These are phyloP conservation scores for Zelleria hepariella DNA, from an alignment of 2,888 invertebrate genomes.

Conservation along the genomic window DNA sequence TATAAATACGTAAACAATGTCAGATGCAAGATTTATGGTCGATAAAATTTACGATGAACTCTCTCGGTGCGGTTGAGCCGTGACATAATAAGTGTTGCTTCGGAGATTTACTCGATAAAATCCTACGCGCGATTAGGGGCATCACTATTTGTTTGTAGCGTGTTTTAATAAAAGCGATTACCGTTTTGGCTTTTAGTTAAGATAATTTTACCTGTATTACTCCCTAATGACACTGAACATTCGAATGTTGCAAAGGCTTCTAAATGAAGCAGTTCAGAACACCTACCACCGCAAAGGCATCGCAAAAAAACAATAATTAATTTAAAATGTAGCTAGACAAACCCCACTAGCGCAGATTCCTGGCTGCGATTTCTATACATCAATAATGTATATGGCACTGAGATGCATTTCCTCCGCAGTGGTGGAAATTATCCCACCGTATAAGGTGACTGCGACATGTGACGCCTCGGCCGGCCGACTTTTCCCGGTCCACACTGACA, in stretches of 20 bases:
- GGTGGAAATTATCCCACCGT: slow-evolving; percentile 44
- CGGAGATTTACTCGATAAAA: slow-evolving; percentile 3
- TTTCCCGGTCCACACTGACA: slow-evolving; percentile 26
- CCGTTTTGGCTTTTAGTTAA: background rate
- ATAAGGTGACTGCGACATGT: slow-evolving; percentile 33
- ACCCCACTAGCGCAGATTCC: background rate
- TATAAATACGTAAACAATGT: slow-evolving; percentile 31
- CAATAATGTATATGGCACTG: background rate
- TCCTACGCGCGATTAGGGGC: background rate
- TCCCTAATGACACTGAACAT: no score
- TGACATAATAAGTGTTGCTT: slow-evolving; percentile 17
- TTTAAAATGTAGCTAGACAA: background rate
- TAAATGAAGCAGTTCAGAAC: no score
- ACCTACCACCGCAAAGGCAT: no score
- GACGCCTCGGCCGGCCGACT: slow-evolving; percentile 47
- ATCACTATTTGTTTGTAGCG: background rate
- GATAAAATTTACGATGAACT: slow-evolving; percentile 33
- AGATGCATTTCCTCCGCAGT: slow-evolving; percentile 14
- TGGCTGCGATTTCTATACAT: background rate
- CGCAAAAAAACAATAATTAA: no score
- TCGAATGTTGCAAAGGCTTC: no score
- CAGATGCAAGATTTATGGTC: slow-evolving; percentile 32
- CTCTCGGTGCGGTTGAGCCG: slow-evolving; percentile 11
- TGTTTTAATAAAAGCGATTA: background rate
- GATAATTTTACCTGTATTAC: no score